Evolutionary conservation across 2,797 vertebrate species (phyloP).

Genomic region (Triplophysa yarkandensis): DNA sequence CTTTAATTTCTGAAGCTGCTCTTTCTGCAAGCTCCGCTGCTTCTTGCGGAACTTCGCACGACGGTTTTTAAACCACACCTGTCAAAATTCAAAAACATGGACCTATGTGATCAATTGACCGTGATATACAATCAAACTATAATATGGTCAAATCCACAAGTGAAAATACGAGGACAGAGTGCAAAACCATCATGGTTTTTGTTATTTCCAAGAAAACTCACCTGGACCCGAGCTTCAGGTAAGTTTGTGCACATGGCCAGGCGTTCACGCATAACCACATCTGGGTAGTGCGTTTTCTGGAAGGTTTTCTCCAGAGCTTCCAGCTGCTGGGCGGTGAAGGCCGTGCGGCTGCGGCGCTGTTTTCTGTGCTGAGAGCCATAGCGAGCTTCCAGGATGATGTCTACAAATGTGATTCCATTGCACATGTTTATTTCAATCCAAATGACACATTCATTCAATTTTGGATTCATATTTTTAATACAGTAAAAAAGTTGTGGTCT

Average conservation of each 20-base stretch:
- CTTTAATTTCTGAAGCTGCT: constrained; percentile 97
- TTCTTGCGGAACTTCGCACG: constrained; percentile 98
- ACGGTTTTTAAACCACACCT: constrained; percentile 99
- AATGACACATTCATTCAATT: background rate
- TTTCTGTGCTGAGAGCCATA: constrained; percentile 99
- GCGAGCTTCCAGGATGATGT: constrained; percentile 99
- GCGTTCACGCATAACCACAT: constrained; percentile 97
- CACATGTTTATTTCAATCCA: constrained; percentile 41
- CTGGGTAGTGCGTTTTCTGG: constrained; percentile 99
- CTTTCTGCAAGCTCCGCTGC: constrained; percentile 97
- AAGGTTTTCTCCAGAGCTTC: constrained; percentile 98
- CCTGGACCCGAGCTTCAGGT: constrained; percentile 98
- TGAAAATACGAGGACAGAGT: too few species aligned
- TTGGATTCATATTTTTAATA: background rate
- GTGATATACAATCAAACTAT: too few species aligned
- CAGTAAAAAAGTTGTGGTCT: too few species aligned
- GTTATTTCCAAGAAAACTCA: too few species aligned
- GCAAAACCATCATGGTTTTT: too few species aligned
- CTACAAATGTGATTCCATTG: constrained; percentile 99
- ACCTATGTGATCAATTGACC: too few species aligned
- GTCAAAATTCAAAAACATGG: constrained; percentile 43
- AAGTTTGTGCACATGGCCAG: constrained; percentile 99
- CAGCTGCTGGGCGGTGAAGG: constrained; percentile 96
- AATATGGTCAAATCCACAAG: too few species aligned
- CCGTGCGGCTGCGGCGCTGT: constrained; percentile 94